Evolutionary conservation across 2,888 invertebrate species (phyloP), one percentile per base, ranked within the genome.

Genomic region (Stenoptilia bipunctidactyla): DNA sequence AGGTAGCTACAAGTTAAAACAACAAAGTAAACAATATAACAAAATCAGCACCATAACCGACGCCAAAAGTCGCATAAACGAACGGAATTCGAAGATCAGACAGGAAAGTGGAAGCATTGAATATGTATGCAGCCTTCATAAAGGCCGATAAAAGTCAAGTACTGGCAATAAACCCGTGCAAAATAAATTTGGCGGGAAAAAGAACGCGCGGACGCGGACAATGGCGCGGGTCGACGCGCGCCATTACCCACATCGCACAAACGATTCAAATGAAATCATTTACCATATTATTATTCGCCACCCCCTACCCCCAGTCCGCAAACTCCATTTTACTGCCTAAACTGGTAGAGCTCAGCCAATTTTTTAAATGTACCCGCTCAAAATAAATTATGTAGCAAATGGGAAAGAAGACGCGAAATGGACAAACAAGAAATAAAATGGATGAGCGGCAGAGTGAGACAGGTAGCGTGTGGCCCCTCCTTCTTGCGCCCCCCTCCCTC

Each of bases 341-440:
- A 70, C 66, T 67, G 66, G 62, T 65, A 65, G 65, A 63, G 63
- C 64, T 58, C 60, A 53, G 61, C 64, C 83, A 80, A 82, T 82
- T 83, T 83, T 82, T 83, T 79, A 80, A 82, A 73, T 76, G 82
- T 76, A 60, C 69, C 66, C 71, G 75, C 66, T 69, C 61, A 72
- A 79, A 79, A 82, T 83, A 76, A 82, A 82, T 82, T 82, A 82
- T 82, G 77, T 76, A 82, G 74, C 61, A 62, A 67, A 70, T 65
- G 66, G 59, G 66, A 65, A 61, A 63, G 69, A 65, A 59, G 60
- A 56, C 53, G 64, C 58, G 63, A 55, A 58, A 60, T 65, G 73
- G 71, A 74, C 77, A 76, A 77, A 73, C 71, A 73, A 71, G 75
- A 68, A 74, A 73, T 74, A 70, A 79, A 75, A 75, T 67, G 70